These are phyloP conservation scores for Poecilia picta DNA, from an alignment of 2,797 vertebrate genomes.

Conservation along the genomic window DNA sequence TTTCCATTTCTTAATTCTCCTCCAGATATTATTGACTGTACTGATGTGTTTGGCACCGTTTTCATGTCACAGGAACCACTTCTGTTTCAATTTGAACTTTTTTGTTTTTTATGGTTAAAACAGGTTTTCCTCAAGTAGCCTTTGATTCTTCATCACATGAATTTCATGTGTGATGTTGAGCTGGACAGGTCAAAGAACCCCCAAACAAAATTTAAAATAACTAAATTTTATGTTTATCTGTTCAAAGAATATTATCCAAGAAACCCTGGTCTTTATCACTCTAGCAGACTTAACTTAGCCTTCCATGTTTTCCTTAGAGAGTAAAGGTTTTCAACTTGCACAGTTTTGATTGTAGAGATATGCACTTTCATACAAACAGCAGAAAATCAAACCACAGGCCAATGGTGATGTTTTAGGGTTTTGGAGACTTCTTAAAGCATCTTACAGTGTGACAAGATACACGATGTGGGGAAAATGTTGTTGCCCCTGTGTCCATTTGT, in stretches of 20 bases:
- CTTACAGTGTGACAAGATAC: neutral
- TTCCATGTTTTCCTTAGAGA: neutral
- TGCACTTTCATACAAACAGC: neutral
- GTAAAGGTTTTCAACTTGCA: neutral
- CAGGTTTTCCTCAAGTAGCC: neutral
- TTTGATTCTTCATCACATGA: conserved; percentile 4
- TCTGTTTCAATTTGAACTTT: neutral
- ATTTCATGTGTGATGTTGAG: neutral
- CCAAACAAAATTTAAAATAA: neutral
- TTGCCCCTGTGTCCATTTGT: neutral
- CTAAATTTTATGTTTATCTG: neutral
- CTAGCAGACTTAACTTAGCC: neutral
- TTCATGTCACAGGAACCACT: neutral
- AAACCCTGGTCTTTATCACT: neutral
- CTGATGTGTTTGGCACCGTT: neutral
- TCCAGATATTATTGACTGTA: neutral
- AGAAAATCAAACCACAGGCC: neutral
- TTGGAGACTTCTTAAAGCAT: neutral
- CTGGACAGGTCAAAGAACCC: neutral
- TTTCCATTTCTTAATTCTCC: neutral
- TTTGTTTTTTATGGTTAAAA: neutral
- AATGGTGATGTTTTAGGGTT: neutral
- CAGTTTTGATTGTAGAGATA: neutral
- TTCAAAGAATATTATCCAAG: neutral
- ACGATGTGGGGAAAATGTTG: neutral